Evolutionary conservation across 2,797 vertebrate species (phyloP), one percentile per base, ranked within the genome.

Genomic region (Acrossocheilus wenchowensis): DNA sequence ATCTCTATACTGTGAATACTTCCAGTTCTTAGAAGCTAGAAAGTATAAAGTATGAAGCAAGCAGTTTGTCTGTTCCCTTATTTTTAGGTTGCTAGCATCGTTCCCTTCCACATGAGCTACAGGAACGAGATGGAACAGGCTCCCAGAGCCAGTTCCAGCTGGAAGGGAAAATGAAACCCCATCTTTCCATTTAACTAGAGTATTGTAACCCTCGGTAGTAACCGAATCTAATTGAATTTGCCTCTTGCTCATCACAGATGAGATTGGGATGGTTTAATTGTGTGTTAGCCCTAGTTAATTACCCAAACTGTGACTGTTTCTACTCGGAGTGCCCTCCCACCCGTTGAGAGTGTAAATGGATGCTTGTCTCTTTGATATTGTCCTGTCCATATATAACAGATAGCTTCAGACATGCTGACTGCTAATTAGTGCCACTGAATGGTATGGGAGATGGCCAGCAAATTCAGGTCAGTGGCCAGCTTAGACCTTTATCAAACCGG

Each of bases 261-360:
- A 92, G 90, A 91, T 90, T 77, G 82, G 85, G 90, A 90, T 72
- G 83, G 91, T 92, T 93, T 92, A 93, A 95, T 94, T 92, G 91
- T 88, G 88, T 62, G 82, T 87, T 79, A 87, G 91, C 91, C 91
- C 86, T 73, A 93, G 90, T 91, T 94, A 93, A 94, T 95, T 95
- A 92, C 77, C 74, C 69, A 85, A 84, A 81, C 66, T 43, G 77
- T 75, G 36, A 72, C 77, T 82, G 78, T 75, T 62, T 88, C 90
- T 90, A 91, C 87, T 90, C 89, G 41, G 89, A 87, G 92, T 91
- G 36, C 64, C 75, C 75, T 77, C 90, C 90, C 90, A 89, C 88
- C 81, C 72, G 15, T 34, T 82, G 78, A 89, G 91, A 92, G 74
- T 92, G 81, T 86, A 89, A 81, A 79, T 71, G 64, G 75, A 57